Evolutionary conservation across 2,888 invertebrate genomes (phyloP), one percentile per base, ranked within the genome.

Genomic region (Tetragnatha montana): DNA sequence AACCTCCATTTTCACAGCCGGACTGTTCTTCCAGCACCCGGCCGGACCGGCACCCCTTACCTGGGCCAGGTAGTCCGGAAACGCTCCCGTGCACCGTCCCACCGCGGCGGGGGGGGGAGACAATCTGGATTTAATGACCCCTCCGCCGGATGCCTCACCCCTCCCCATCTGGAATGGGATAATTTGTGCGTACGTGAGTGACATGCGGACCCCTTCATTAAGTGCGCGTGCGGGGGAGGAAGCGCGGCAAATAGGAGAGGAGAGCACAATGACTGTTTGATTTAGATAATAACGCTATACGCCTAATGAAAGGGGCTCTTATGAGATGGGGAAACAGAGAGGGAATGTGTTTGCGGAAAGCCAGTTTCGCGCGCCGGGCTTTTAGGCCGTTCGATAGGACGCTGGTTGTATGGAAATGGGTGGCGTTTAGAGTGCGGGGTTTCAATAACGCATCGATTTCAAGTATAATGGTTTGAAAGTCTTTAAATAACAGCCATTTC

Each of bases 221-320:
- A 14, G 10, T 21, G 69, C 17, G 74, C 60, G 68, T 47, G 83
- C n/a, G 50, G 19, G 8, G 35, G 12, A 19, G 35, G 21, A 60
- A 17, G 14, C 60, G 60, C 19, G 19, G 83, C 35, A 21, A 21
- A 8, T 10, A 21, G 12, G 17, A 17, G 22, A 22, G 21, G 12
- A 21, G 35, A 70, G 49, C 49, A 49, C 47, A 81, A 78, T 78
- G 84, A 76, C 22, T 84, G 76, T 84, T 84, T 84, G 84, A 84
- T 84, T 84, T 84, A 47, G 84, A 76, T 84, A 76, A 84, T 84
- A 84, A 84, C 78, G 78, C 21, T 49, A 60, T 60, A 12, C 60
- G 35, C 8, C 21, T 70, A 60, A 75, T 84, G 84, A 75, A 76
- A 69, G 69, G 68, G 76, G 84, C 76, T 50, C 49, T 60, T 68